These are phyloP conservation scores for Hemibagrus guttatus DNA, from an alignment of 2,797 vertebrate species.

Conservation along the genomic window DNA sequence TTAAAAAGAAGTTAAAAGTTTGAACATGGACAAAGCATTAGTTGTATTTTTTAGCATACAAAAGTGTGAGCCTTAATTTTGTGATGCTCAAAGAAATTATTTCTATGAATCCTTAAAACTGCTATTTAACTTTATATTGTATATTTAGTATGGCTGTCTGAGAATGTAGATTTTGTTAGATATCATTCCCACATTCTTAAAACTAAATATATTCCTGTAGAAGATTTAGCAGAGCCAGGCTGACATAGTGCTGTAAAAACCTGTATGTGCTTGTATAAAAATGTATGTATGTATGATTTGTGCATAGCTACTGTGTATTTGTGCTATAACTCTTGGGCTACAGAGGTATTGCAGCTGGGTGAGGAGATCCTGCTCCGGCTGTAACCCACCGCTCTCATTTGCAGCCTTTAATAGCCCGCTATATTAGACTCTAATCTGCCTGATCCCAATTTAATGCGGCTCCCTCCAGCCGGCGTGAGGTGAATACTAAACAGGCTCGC, in stretches of 20 bases:
- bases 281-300: background rate
- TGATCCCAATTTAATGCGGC: constrained; percentile 99
- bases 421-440: constrained; percentile 98
- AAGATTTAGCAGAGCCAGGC: background rate
- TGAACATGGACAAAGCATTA: background rate
- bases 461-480: constrained; percentile 79
- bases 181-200: background rate
- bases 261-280: constrained; percentile 11
- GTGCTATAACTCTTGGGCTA: constrained; percentile 54
- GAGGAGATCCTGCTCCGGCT: constrained; percentile 68
- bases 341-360: constrained; percentile 59
- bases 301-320: constrained; percentile 31
- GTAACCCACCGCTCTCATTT: constrained; percentile 89
- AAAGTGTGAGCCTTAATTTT: background rate
- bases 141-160: no score
- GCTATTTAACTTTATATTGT: background rate
- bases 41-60: background rate
- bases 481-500: constrained; percentile 79
- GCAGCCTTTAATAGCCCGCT: constrained; percentile 90
- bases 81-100: background rate
- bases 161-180: background rate
- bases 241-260: constrained; percentile 4
- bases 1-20: background rate
- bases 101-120: background rate
- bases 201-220: background rate